Percentiles rank a stretch among this genome's conserved stretches.
Evolutionary conservation across 2,113 vertebrate species (phyloP).

Genomic region (Engystomops pustulosus): DNA sequence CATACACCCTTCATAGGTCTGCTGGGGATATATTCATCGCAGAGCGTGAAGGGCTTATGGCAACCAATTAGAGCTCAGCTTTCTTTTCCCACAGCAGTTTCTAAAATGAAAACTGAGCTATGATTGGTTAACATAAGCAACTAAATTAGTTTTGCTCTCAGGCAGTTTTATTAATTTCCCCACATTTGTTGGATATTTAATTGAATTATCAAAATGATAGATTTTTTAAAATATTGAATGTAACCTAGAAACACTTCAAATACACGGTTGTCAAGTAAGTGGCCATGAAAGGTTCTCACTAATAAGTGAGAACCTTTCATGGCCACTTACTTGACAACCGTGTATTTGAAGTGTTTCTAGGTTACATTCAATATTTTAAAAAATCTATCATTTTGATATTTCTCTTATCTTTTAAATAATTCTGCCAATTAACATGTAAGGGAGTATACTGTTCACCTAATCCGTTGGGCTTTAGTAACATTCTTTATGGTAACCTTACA

Average conservation of each 20-base stretch:
- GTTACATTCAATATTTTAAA: not conserved
- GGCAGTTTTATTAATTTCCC: too few relatives aligned
- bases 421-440: not conserved
- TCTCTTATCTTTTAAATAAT: not conserved
- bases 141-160: too few relatives aligned
- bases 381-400: too few relatives aligned
- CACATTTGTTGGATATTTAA: too few relatives aligned
- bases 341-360: constrained; percentile 20
- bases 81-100: too few relatives aligned
- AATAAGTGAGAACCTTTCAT: not conserved
- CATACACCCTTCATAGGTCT: too few relatives aligned
- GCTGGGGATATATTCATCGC: too few relatives aligned
- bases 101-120: too few relatives aligned
- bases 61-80: too few relatives aligned
- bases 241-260: constrained; percentile 6
- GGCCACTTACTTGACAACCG: not conserved
- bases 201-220: not conserved
- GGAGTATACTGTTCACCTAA: not conserved
- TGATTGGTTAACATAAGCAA: too few relatives aligned
- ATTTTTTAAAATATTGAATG: too few relatives aligned
- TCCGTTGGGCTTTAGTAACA: not conserved
- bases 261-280: not conserved
- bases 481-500: not conserved
- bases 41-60: too few relatives aligned
- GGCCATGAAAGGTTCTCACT: not conserved